These are phyloP conservation scores for Syngnathus typhle DNA, from an alignment of 2,113 vertebrate genomes.

Conservation along the genomic window DNA sequence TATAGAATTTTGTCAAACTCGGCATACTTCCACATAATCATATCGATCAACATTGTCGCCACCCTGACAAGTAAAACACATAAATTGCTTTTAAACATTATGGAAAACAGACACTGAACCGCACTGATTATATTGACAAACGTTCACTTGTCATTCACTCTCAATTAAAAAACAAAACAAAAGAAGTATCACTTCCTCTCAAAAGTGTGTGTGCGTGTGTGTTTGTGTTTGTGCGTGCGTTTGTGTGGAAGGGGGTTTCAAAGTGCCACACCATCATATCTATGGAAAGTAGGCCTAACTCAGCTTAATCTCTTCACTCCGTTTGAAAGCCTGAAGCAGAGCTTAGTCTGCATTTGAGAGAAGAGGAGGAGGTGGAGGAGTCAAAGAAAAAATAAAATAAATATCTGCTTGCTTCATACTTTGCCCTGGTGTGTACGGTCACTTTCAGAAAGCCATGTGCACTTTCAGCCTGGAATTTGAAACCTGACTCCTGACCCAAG, in stretches of 20 bases:
- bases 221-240: background rate
- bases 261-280: slow-evolving; percentile 66
- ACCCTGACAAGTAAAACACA: background rate
- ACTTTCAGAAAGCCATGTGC: slow-evolving; percentile 52
- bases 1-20: background rate
- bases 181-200: slow-evolving; percentile 27
- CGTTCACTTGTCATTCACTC: background rate
- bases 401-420: slow-evolving; percentile 52
- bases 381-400: slow-evolving; percentile 53
- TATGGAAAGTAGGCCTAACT: slow-evolving; percentile 58
- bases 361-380: slow-evolving; percentile 6
- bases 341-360: slow-evolving; percentile 61
- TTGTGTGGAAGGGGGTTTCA: slow-evolving; percentile 28
- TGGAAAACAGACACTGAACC: background rate
- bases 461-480: slow-evolving; percentile 47
- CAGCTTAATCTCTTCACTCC: slow-evolving; percentile 65
- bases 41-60: background rate
- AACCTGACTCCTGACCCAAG: slow-evolving; percentile 46
- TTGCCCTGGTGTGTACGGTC: slow-evolving; percentile 57
- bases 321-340: slow-evolving; percentile 53
- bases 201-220: background rate
- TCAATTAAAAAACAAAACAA: background rate
- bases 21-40: background rate
- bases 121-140: background rate
- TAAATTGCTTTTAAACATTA: background rate